Evolutionary conservation across 2,888 invertebrate genomes (phyloP), one percentile per base, ranked within the genome.

Genomic region (Drosophila anomelani): DNA sequence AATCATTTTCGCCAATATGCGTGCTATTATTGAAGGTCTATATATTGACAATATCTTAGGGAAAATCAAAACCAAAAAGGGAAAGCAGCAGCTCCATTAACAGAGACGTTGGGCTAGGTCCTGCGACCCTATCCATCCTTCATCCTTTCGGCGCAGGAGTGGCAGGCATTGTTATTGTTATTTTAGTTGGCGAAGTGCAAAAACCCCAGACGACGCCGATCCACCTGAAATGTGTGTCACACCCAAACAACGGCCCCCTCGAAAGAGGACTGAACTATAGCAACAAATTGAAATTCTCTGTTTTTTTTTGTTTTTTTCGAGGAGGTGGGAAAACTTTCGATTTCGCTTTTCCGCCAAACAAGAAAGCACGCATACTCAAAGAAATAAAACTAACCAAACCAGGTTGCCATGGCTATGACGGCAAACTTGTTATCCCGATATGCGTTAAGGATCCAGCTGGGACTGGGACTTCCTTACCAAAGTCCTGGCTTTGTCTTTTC

Each of bases 361-460:
- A 36, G 34, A 51, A 34, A 6, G 59, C 83, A 84, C 83, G 86
- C 83, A 86, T 81, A 76, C 63, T 60, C 26, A 17, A 61, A 51
- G 73, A 58, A 43, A 12, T 10, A 7, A 34, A 34, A 34, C 20
- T 15, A 20, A 20, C 43, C 26, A 17, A 17, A 17, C 36, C 36
- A 20, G 3, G 88, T 84, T 70, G 62, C 83, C 84, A 84, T 88
- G 88, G 38, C 61, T 70, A 84, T 88, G 54, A 15, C 26, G 51
- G 20, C 69, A 46, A 82, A 75, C 73, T 58, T 84, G 85, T 88
- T 84, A 84, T 88, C 83, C 88, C 76, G 82, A 75, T 82, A 70
- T 56, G 54, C 68, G 47, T 41, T 38, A 62, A 75, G 69, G 72
- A 68, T 54, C 39, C 10, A 38, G 23, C 41, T 36, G 68, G 70